phyloP scores from a whole-genome alignment of 2,113 vertebrate genomes.

The Tachysurus vachellii region DNA sequence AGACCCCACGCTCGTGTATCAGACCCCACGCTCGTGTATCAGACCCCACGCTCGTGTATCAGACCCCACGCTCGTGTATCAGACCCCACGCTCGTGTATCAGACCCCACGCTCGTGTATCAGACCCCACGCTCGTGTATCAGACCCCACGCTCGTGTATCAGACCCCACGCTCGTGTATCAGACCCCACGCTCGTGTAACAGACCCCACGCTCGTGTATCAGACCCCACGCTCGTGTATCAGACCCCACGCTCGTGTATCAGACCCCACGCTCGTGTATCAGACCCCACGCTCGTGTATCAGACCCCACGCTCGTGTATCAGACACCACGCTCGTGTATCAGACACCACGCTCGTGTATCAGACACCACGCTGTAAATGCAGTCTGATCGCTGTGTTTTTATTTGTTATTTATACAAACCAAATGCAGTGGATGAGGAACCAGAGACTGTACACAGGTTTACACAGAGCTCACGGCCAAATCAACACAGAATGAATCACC shows the following conservation, averaged over 20 bases:
- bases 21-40: too few species aligned
- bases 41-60: too few species aligned
- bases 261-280: too few species aligned
- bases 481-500: conserved; percentile 10
- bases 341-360: background rate
- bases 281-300: too few species aligned
- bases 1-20: background rate
- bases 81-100: too few species aligned
- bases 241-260: background rate
- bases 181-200: too few species aligned
- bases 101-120: background rate
- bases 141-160: too few species aligned
- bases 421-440: background rate
- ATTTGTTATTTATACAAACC: background rate
- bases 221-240: background rate
- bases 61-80: too few species aligned
- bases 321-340: too few species aligned
- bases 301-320: too few species aligned
- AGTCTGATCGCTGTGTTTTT: background rate
- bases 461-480: background rate
- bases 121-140: background rate
- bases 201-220: too few species aligned
- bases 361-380: background rate
- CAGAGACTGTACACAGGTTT: background rate
- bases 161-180: too few species aligned